phyloP scores from a whole-genome alignment of 2,797 vertebrate species.

The Megalops cyprinoides region DNA sequence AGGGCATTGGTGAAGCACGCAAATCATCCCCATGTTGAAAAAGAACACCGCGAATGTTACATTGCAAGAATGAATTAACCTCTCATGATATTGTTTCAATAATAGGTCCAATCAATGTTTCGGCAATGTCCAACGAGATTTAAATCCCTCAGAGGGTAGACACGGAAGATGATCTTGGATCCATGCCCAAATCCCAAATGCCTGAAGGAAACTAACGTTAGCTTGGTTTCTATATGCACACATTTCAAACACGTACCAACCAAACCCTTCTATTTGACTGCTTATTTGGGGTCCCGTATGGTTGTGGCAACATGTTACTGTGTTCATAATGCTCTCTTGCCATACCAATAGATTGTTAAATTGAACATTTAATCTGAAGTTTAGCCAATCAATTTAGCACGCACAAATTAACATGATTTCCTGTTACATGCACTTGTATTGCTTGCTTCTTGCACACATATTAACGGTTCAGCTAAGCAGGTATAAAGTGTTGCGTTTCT shows the following conservation, averaged over 20 bases:
- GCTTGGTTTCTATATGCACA: constrained; percentile 74
- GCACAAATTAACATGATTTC: background rate
- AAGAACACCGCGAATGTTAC: background rate
- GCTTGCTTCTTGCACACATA: too few species aligned
- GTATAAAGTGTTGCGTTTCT: too few species aligned
- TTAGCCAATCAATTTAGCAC: background rate
- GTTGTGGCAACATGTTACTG: background rate
- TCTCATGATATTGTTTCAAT: background rate
- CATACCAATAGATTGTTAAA: background rate
- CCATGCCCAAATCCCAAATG: constrained; percentile 69
- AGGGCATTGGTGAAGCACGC: constrained; percentile 52
- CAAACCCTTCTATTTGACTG: constrained; percentile 33
- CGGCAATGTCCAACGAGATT: constrained; percentile 56
- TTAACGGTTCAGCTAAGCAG: too few species aligned
- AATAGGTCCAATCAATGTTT: background rate
- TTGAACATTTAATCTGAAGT: too few species aligned
- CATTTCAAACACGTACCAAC: constrained; percentile 76
- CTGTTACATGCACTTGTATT: background rate
- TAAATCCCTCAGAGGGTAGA: constrained; percentile 76
- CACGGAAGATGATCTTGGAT: constrained; percentile 72
- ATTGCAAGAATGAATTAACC: background rate
- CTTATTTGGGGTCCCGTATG: background rate
- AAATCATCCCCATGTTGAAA: constrained; percentile 46
- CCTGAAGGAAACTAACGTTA: constrained; percentile 72
- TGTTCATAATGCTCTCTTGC: background rate